Evolutionary conservation across 2,113 vertebrate species (phyloP), one percentile per base, ranked within the genome.

Genomic region (Oplegnathus fasciatus): DNA sequence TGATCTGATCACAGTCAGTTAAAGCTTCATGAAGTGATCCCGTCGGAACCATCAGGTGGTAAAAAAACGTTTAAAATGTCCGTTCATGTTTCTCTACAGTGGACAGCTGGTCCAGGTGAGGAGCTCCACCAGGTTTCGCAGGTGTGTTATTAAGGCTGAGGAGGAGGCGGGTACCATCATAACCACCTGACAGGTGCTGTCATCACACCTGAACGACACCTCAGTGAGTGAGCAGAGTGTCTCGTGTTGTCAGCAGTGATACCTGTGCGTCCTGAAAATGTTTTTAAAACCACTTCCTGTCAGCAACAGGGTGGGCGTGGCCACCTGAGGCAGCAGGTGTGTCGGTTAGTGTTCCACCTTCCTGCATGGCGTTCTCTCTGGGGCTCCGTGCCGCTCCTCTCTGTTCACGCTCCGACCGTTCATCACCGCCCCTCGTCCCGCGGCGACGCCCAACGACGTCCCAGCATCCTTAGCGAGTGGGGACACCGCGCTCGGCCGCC

Each of bases 81-180:
- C n/a, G n/a, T n/a, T n/a, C n/a, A n/a, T 48, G 46, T 61, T 26
- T 14, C 9, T 1, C n/a, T 61, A 28, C 10, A 28, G 55, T 17
- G 57, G 14, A 20, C 61, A 64, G 61, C 30, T 18, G 62, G 22
- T 65, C 37, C 62, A 65, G 62, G 62, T 66, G 64, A 66, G 62
- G 11, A 40, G 34, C 32, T n/a, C 34, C 11, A 9, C 4, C 37
- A n/a, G 13, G 34, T n/a, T 62, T 6, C 9, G 11, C 60, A 62
- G 32, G 58, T 32, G 60, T 5, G 17, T 62, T 34, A 34, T 22
- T 10, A 11, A 37, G 20, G 61, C 34, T 40, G 32, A 40, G 22
- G 8, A 37, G 30, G 30, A 11, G 61, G 10, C 1, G 5, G 10
- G 22, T 3, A 20, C 30, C 34, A 28, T 32, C 58, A 18, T 1